A percentile compares a stretch with the other conserved stretches of the same genome.
Evolutionary conservation across 2,113 vertebrate genomes (phyloP).

Genomic region (Turdus rufiventris): DNA sequence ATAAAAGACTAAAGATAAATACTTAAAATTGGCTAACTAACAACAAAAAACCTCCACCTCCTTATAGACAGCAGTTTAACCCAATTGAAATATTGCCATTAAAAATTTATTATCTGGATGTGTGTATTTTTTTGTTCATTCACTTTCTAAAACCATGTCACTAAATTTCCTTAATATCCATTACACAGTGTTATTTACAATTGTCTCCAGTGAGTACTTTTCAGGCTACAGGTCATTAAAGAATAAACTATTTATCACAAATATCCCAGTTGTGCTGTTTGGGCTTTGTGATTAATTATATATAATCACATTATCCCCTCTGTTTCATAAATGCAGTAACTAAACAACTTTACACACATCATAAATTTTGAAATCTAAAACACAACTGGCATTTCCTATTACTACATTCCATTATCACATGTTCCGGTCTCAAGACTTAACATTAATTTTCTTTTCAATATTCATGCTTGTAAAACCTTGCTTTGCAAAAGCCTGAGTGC

Average conservation of each 20-base stretch:
- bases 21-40: neutral
- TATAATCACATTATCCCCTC: neutral
- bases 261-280: neutral
- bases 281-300: constrained; percentile 18
- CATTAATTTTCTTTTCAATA: neutral
- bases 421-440: neutral
- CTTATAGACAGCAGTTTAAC: neutral
- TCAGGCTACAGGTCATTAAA: neutral
- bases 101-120: neutral
- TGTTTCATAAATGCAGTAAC: neutral
- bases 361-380: constrained; percentile 1
- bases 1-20: neutral
- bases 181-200: neutral
- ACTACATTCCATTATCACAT: neutral
- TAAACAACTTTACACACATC: neutral
- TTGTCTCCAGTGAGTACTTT: neutral
- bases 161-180: neutral
- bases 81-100: neutral
- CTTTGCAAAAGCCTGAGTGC: accelerated
- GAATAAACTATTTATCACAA: constrained; percentile 4
- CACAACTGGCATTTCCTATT: neutral
- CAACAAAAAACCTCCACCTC: neutral
- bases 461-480: neutral
- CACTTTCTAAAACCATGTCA: neutral
- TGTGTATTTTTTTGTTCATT: neutral